Evolutionary conservation across 2,113 vertebrate genomes (phyloP), one percentile per base, ranked within the genome.

Genomic region (Alethe diademata): DNA sequence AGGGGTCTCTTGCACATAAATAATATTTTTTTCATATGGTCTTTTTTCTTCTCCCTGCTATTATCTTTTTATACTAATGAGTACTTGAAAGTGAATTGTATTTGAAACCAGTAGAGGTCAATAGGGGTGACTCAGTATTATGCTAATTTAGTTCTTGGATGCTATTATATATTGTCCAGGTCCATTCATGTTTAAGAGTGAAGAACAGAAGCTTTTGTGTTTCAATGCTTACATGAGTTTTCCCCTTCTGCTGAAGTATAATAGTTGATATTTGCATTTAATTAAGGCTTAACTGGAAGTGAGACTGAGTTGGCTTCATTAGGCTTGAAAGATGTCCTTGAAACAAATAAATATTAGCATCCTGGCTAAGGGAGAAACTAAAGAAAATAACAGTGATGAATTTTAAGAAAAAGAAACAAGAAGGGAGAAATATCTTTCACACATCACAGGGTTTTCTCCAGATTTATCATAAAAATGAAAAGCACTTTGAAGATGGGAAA

Each of bases 311-410:
- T 92, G 78, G 74, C 74, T 92, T 74, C 16, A 74, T 92, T 81
- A 75, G 89, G 36, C 45, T 80, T 91, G 54, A 90, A 96, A 96
- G 67, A 23, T 65, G 42, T 87, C 88, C 92, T 96, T 93, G 78
- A 96, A 78, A 45, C 9, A 96, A 86, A 75, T 81, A 95, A 94
- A 94, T 94, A 94, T 92, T 94, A 88, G 35, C 90, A 95, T 67
- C 48, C 35, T 91, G 26, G 53, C 14, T 83, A 79, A 70, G 28
- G 36, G 45, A 92, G 83, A 75, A 87, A 78, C 48, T 64, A 62
- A 74, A 86, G 85, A 78, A 93, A 88, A 90, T 83, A 83, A 69
- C 15, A 22, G 74, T 76, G 80, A 93, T 92, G 36, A 72, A 94
- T 90, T 91, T 8, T 8, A 48, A 75, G 47, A 31, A 48, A 24